Conservation (phyloP, 2,797 vertebrate genomes). For the Falco berigora region DNA sequence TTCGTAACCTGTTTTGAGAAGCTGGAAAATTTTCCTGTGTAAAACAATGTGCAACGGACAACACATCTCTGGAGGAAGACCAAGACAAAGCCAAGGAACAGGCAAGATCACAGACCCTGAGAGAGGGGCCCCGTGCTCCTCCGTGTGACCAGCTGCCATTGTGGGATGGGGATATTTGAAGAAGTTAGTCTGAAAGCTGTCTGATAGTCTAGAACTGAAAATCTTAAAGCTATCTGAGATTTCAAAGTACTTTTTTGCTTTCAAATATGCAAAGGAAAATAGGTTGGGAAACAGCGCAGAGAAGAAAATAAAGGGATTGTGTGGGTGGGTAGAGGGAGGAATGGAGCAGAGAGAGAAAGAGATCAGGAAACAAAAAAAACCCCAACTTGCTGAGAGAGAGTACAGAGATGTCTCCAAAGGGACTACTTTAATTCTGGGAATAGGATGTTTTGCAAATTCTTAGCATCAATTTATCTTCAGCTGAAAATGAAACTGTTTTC, state of each 20-base stretch:
- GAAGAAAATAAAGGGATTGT: constrained; percentile 7
- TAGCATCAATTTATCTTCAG: not conserved
- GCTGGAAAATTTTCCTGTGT: not conserved
- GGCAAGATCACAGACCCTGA: not conserved
- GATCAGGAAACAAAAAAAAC: not conserved
- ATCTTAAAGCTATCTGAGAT: not conserved
- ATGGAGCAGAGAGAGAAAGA: not conserved
- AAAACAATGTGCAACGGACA: not conserved
- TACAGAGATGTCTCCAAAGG: not conserved
- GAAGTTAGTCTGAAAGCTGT: not conserved
- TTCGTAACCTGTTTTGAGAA: not conserved
- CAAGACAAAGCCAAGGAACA: not conserved
- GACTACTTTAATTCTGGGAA: constrained; percentile 14
- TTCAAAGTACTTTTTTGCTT: not conserved
- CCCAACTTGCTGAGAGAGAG: not conserved
- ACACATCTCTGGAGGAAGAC: not conserved
- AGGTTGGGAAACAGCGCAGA: not conserved
- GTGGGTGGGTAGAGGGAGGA: not conserved
- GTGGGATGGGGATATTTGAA: not conserved
- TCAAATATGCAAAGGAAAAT: not conserved
- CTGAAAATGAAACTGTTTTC: not conserved
- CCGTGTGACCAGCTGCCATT: not conserved
- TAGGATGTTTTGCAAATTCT: constrained; percentile 1
- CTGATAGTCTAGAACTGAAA: not conserved
- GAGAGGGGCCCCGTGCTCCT: not conserved